Conservation (phyloP, 35 echinoderm and acorn worm genomes). For the Ophiothrix spiculata region DNA sequence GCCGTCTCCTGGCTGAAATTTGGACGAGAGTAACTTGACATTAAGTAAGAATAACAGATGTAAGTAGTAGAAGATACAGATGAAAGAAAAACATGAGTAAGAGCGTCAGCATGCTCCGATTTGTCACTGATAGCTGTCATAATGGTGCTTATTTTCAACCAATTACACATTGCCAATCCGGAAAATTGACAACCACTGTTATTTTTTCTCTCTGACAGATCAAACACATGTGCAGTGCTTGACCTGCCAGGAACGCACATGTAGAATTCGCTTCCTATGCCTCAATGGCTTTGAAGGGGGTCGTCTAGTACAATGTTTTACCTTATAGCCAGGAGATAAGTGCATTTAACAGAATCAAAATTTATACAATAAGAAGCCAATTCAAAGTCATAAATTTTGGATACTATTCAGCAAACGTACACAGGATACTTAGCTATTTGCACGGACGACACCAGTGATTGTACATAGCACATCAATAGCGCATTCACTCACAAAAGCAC, state of each 20-base stretch:
- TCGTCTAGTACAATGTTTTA: slow-evolving; percentile 1
- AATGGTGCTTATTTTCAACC: neutral
- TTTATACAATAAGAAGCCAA: neutral
- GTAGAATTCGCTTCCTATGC: neutral
- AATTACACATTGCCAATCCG: neutral
- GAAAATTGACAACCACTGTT: neutral
- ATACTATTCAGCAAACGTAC: neutral
- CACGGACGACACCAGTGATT: neutral
- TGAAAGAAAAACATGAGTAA: slow-evolving; percentile 1
- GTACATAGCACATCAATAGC: neutral
- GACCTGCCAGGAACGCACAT: neutral
- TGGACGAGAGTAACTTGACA: neutral
- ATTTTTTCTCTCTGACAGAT: neutral
- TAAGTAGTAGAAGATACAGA: neutral
- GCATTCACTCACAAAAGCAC: neutral
- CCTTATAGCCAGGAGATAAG: neutral
- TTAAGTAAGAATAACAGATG: neutral
- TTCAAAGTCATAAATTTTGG: slow-evolving; percentile 13
- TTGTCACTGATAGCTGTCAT: slow-evolving; percentile 9
- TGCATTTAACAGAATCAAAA: neutral
- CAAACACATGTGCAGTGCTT: neutral
- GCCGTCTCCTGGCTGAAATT: neutral
- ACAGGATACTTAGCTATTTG: neutral
- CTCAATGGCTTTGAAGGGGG: slow-evolving; percentile 2
- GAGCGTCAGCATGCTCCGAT: neutral